Conservation (phyloP, 2,888 invertebrate species). For the Pterobdella sp. region DNA sequence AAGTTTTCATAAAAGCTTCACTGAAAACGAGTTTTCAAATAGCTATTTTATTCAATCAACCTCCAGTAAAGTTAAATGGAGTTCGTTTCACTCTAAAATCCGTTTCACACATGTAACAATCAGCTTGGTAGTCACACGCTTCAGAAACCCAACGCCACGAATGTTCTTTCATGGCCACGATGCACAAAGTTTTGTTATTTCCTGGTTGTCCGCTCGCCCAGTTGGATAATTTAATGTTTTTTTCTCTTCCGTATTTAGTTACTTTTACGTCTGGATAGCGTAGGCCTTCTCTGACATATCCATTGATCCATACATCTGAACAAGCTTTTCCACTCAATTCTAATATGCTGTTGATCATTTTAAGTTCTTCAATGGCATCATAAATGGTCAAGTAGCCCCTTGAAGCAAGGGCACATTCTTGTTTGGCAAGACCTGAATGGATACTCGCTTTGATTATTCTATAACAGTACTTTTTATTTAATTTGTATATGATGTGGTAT, state of each 20-base stretch:
- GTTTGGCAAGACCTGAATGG: neutral
- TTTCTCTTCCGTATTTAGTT: neutral
- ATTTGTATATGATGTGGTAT: too few relatives aligned
- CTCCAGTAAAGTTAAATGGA: too few relatives aligned
- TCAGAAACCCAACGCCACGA: neutral
- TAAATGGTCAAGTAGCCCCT: neutral
- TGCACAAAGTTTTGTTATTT: neutral
- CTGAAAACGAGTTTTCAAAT: neutral
- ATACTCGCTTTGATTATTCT: neutral
- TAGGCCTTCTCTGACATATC: neutral
- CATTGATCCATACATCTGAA: neutral
- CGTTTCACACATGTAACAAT: neutral
- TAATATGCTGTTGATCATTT: neutral
- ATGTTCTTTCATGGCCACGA: neutral
- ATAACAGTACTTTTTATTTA: too few relatives aligned
- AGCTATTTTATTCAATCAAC: too few relatives aligned
- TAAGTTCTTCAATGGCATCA: neutral
- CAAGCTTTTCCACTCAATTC: neutral
- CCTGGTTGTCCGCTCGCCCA: neutral
- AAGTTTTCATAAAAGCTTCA: neutral
- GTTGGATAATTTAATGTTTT: neutral
- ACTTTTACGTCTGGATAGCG: neutral
- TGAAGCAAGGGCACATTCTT: neutral
- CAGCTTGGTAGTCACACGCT: neutral
- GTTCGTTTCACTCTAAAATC: neutral